Base-by-base conservation (phyloP, 2,113 vertebrate species). In the Thermophis baileyi region DNA sequence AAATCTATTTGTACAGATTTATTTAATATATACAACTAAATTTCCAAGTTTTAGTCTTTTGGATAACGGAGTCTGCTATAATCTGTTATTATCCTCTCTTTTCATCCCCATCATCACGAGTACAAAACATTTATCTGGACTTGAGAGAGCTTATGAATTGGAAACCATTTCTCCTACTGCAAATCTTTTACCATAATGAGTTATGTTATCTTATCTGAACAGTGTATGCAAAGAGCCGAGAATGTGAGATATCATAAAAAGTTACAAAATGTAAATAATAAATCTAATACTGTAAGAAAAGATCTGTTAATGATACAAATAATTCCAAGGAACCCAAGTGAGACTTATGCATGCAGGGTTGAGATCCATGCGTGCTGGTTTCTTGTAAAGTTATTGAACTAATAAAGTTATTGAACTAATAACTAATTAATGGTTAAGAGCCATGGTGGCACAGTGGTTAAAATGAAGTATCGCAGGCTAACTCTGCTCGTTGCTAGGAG, bases 371-470 rank as follows among this genome's bases (percentile, higher is more conserved):
- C 14, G 2, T 7, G n/a, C 14, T 40, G 12, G 14, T 18, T 35
- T 74, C 14, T 81, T 81, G n/a, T 69, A 69, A 60, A 60, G 9
- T 60, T 63, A 35, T 35, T 35, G 30, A 74, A 74, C 63, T 18
- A 69, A 35, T 69, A 69, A 60, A 60, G 3, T 60, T 63, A 35
- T 35, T 74, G 30, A 74, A 74, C 30, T 14, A n/a, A 35, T 69
- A n/a, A 69, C 27, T 63, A n/a, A 63, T n/a, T 69, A 16, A 5
- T 60, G 57, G 9, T 69, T 69, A 35, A 69, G 30, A n/a, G 63
- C 30, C 0, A 0, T 30, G 57, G 57, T 30, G 57, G 57, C 0
- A 16, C 0, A 35, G 63, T n/a, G 30, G 12, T n/a, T 69, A n/a
- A n/a, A 69, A n/a, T 69, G 30, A 69, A 35, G 25, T 69, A 69